These are phyloP conservation scores for Castor canadensis DNA, from an alignment of 2,113 vertebrate genomes.

Conservation along the genomic window DNA sequence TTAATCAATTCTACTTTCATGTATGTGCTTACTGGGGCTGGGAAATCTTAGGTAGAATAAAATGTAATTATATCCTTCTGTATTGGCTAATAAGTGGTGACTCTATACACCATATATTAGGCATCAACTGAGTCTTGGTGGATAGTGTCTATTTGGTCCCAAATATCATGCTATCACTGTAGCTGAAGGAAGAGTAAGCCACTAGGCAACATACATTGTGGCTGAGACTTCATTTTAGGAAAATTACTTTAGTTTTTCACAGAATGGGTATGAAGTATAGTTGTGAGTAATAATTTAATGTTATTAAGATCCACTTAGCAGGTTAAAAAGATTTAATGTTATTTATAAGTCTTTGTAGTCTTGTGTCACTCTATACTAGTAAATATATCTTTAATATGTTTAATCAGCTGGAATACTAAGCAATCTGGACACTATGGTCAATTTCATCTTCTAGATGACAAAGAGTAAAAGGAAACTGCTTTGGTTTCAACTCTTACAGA, in stretches of 20 bases:
- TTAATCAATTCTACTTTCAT: neutral
- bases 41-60: conserved; percentile 11
- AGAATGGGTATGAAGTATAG: neutral
- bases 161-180: neutral
- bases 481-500: conserved; percentile 2
- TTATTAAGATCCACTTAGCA: too few relatives aligned
- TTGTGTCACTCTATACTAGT: neutral
- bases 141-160: neutral
- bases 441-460: conserved; percentile 38
- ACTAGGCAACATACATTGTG: neutral
- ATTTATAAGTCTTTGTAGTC: neutral
- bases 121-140: neutral
- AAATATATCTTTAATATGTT: neutral
- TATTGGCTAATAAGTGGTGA: conserved; percentile 4
- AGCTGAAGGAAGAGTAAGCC: neutral
- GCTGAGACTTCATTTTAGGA: conserved; percentile 13
- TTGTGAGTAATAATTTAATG: neutral
- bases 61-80: neutral
- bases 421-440: neutral
- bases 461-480: neutral
- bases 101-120: neutral
- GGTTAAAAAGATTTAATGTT: too few relatives aligned
- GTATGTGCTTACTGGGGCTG: neutral
- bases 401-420: neutral
- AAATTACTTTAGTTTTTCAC: neutral